Evolutionary conservation across 2,113 vertebrate genomes (phyloP), one percentile per base, ranked within the genome.

Genomic region (Suncus etruscus): DNA sequence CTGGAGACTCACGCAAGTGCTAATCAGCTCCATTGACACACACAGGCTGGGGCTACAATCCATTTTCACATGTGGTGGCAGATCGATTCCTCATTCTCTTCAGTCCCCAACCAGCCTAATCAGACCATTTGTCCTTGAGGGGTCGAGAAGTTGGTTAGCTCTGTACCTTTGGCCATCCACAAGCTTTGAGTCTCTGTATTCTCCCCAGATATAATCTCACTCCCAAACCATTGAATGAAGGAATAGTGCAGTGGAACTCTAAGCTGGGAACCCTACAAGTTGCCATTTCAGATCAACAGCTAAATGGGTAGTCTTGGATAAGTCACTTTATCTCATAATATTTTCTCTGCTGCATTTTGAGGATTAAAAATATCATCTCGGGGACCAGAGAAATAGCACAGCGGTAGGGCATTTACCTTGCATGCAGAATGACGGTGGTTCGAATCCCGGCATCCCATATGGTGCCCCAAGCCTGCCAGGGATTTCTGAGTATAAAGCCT

Each of bases 51-150:
- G 94, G 96, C 94, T 90, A 72, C 94, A 97, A 89, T 96, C 97
- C 95, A 98, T 98, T 98, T 97, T 97, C 98, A 98, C 97, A 96
- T 97, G 92, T 94, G 95, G 94, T 92, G 92, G 91, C 78, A 77
- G 75, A 95, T 95, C 97, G 96, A 97, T 97, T 97, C 96, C 93
- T 96, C 10, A 27, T 92, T 97, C 95, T 96, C 88, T 91, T 45
- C 29, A 94, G 79, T 93, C 68, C 39, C 47, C 69, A 88, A 74
- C 69, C 65, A 91, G 83, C n/a, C 74, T 91, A 91, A 86, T 87
- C 91, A 95, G 85, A 45, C 82, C 82, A 69, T 88, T 76, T 29
- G 9, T 91, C 89, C 89, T 63, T 83, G 80, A 91, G 86, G 45
- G 68, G 79, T 54, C 51, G 80, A 86, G 88, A 89, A 78, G 47